Evolutionary conservation across 2,888 invertebrate species (phyloP).

Genomic region (Dendrolimus pini): DNA sequence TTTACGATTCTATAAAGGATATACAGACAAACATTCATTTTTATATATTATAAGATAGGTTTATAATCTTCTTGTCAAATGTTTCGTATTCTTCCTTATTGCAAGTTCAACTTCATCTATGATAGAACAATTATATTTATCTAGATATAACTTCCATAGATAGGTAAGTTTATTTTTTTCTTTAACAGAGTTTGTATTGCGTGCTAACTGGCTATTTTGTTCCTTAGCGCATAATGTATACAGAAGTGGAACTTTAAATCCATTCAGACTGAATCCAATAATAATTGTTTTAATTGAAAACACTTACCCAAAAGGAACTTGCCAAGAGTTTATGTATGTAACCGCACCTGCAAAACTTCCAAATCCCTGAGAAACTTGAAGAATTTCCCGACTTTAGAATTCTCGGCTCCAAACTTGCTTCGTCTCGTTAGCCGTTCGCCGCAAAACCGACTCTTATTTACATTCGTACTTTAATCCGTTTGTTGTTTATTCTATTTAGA

Average conservation of each 20-base stretch:
- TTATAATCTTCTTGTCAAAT: too few species aligned
- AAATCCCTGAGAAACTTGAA: conserved; percentile 26
- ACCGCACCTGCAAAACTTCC: conserved; percentile 50
- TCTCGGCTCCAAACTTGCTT: conserved; percentile 47
- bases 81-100: too few species aligned
- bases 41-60: too few species aligned
- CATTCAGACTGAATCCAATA: conserved; percentile 24
- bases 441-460: conserved; percentile 69
- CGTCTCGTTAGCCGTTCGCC: conserved; percentile 63
- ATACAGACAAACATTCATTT: too few species aligned
- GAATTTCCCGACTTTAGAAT: conserved; percentile 54
- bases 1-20: too few species aligned
- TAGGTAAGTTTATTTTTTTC: too few species aligned
- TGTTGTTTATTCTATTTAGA: conserved; percentile 26
- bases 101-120: too few species aligned
- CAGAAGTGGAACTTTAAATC: not conserved
- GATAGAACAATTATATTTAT: too few species aligned
- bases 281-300: conserved; percentile 50
- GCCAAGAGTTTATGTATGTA: conserved; percentile 14
- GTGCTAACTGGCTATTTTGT: too few species aligned
- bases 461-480: conserved; percentile 64
- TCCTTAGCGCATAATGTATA: too few species aligned
- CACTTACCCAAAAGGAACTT: conserved; percentile 13
- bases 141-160: too few species aligned
- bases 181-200: too few species aligned